phyloP scores from a whole-genome alignment of 2,888 invertebrate genomes.

The Spilosoma lubricipeda region DNA sequence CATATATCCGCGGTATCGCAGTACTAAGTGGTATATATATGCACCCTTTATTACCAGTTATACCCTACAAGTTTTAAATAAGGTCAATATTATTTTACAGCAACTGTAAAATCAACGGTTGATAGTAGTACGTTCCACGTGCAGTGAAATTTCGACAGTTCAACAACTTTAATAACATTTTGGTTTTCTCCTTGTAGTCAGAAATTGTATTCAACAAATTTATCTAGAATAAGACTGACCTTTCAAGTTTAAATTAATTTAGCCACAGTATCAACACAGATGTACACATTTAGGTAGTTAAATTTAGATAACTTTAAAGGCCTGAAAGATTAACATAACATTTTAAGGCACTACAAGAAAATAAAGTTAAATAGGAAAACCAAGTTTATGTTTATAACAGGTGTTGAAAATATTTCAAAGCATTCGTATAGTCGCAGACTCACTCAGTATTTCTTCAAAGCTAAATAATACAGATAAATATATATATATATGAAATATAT shows the following conservation, averaged over 20 bases:
- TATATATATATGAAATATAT: not conserved
- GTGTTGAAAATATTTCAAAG: not conserved
- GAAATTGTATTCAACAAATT: slow-evolving; percentile 44
- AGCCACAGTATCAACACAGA: slow-evolving; percentile 17
- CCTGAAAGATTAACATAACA: not conserved
- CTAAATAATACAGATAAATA: too few relatives aligned
- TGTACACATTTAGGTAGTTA: slow-evolving; percentile 33
- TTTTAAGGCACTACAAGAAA: not conserved
- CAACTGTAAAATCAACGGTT: not conserved
- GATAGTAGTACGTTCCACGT: not conserved
- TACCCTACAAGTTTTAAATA: too few relatives aligned
- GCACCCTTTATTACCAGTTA: too few relatives aligned
- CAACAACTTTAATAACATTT: slow-evolving; percentile 48
- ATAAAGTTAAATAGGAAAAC: too few relatives aligned
- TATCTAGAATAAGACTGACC: slow-evolving; percentile 46
- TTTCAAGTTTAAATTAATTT: slow-evolving; percentile 26
- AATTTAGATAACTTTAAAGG: slow-evolving; percentile 31
- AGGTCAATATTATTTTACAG: too few relatives aligned
- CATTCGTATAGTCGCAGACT: too few relatives aligned
- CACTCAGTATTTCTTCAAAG: too few relatives aligned
- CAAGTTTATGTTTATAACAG: not conserved
- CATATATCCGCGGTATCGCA: too few relatives aligned
- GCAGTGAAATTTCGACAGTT: slow-evolving; percentile 41
- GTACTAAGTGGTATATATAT: too few relatives aligned
- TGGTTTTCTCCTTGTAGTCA: slow-evolving; percentile 35